These are phyloP conservation scores for Radopholus similis DNA, from an alignment of 1,140 invertebrate genomes.

Conservation along the genomic window DNA sequence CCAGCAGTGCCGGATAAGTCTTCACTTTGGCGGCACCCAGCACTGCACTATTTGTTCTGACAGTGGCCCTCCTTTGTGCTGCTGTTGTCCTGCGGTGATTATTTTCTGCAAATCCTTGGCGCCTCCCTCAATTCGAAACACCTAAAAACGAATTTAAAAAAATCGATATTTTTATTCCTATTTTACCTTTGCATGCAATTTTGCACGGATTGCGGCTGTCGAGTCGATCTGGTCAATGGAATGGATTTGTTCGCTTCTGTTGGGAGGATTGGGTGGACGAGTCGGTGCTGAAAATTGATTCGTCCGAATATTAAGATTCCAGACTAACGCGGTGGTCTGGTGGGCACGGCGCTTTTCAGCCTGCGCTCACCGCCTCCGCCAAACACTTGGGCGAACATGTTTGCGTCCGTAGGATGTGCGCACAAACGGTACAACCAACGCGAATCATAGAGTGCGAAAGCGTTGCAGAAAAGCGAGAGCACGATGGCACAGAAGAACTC, in stretches of 20 bases:
- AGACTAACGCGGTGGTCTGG: conserved; percentile 41
- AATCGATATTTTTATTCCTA: no score
- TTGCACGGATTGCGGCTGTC: conserved; percentile 43
- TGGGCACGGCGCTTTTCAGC: conserved; percentile 30
- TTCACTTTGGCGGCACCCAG: conserved; percentile 63
- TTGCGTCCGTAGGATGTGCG: conserved; percentile 75
- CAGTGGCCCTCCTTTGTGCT: no score
- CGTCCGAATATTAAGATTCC: neutral
- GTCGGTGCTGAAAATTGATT: conserved; percentile 15
- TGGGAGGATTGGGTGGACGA: conserved; percentile 2
- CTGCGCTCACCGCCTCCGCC: conserved; percentile 85
- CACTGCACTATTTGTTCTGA: conserved; percentile 40
- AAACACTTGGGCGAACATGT: conserved; percentile 81
- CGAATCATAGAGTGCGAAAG: conserved; percentile 85
- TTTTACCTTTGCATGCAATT: conserved; percentile 47
- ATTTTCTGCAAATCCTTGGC: neutral
- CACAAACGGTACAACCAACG: conserved; percentile 81
- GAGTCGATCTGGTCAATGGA: conserved; percentile 15
- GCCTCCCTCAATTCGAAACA: conserved; percentile 24
- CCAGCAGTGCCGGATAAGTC: no score
- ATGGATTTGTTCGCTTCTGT: neutral
- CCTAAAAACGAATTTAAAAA: no score
- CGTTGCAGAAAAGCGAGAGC: conserved; percentile 84
- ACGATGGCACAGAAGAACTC: conserved; percentile 89
- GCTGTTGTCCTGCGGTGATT: neutral